phyloP scores from a whole-genome alignment of 2,888 invertebrate species.

The Entomobrya multifasciata region DNA sequence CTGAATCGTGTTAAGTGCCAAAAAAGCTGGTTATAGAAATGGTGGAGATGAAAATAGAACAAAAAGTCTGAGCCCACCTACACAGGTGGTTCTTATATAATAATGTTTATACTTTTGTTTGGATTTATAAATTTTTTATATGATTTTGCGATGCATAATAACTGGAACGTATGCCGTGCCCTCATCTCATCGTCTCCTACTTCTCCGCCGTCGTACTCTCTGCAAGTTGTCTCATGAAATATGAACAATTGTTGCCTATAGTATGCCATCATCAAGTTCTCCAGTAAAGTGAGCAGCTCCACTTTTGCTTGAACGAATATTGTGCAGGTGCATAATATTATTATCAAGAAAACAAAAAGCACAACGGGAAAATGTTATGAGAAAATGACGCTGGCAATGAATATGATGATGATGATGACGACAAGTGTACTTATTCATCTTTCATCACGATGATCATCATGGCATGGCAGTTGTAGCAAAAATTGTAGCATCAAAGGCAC shows the following conservation, averaged over 20 bases:
- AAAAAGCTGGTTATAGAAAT: neutral
- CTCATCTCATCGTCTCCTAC: neutral
- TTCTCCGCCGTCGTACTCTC: neutral
- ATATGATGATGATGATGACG: constrained; percentile 23
- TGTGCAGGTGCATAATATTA: constrained; percentile 46
- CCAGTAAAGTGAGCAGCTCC: neutral
- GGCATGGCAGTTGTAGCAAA: too few species aligned
- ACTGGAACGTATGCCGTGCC: constrained; percentile 36
- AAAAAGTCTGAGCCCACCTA: too few species aligned
- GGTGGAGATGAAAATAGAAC: too few species aligned
- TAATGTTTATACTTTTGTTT: neutral
- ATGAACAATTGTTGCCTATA: constrained; percentile 36
- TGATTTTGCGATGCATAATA: constrained; percentile 32
- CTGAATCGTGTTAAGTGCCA: neutral
- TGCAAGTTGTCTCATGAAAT: constrained; percentile 33
- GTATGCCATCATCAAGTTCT: neutral
- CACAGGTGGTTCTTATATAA: constrained; percentile 46
- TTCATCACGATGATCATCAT: too few species aligned
- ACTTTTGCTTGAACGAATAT: neutral
- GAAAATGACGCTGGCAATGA: neutral
- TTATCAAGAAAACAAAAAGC: constrained; percentile 5
- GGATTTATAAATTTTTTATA: neutral
- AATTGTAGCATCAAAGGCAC: too few species aligned
- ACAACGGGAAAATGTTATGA: neutral
- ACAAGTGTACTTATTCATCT: constrained; percentile 46